Evolutionary conservation across 2,797 vertebrate species (phyloP).

Genomic region (Catharus ustulatus): DNA sequence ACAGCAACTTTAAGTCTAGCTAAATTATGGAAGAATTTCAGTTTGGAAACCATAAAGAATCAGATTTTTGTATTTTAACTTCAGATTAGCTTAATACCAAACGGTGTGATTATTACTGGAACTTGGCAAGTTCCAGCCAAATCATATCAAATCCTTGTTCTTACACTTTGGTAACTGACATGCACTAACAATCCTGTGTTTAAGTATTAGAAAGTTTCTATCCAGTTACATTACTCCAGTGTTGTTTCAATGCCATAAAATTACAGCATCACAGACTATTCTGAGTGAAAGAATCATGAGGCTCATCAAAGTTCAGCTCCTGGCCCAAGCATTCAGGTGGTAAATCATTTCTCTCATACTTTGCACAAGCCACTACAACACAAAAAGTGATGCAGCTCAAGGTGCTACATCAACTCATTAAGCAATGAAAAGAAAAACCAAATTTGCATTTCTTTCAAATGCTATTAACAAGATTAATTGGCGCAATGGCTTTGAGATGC

Average conservation of each 20-base stretch:
- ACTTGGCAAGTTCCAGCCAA: not conserved
- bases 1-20: not conserved
- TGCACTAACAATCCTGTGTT: not conserved
- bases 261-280: not conserved
- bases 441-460: not conserved
- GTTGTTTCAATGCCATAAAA: conserved; percentile 7
- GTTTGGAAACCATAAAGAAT: not conserved
- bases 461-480: not conserved
- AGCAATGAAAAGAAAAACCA: not conserved
- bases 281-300: not conserved
- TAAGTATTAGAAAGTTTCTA: not conserved
- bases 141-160: not conserved
- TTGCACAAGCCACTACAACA: not conserved
- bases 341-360: not conserved
- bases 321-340: not conserved
- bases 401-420: not conserved
- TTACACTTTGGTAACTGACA: not conserved
- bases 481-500: not conserved
- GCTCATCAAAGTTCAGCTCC: not conserved
- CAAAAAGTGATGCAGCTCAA: not conserved
- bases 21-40: not conserved
- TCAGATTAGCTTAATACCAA: not conserved
- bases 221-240: not conserved
- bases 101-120: not conserved
- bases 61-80: not conserved